Evolutionary conservation across 2,888 invertebrate genomes (phyloP), one percentile per base, ranked within the genome.

Genomic region (Cacoxenus indagator): DNA sequence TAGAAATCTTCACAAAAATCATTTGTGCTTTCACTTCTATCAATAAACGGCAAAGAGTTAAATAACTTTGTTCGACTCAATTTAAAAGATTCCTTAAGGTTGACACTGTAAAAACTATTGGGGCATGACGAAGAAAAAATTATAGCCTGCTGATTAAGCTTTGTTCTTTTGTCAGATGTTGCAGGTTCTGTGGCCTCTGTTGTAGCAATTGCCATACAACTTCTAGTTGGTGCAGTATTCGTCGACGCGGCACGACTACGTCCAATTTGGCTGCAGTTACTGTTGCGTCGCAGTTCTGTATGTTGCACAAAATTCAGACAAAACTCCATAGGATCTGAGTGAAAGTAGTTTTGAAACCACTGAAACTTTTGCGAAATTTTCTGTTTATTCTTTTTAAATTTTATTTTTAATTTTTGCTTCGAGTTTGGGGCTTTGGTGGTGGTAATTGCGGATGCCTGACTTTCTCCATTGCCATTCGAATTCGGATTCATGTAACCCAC

Each of bases 311-410:
- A 76, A 67, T 83, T 84, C 68, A 84, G 81, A 70, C 81, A 77
- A 74, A 86, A 84, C 75, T 84, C 81, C 1, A 71, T 71, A 4
- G 85, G 84, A 76, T 85, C 84, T 55, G 76, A 77, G 45, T 80
- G 81, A 70, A 85, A 81, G 74, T 83, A 84, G 61, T 72, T 82
- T 67, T 81, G 78, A 64, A 83, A 72, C 81, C 79, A 78, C 64
- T 80, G 76, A 72, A 80, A 77, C 37, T 78, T 81, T 75, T 77
- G 74, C 17, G 78, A 73, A 48, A 77, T 64, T 48, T 76, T 78
- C 8, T 76, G 55, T 73, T 77, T 77, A 68, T 78, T 78, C 67
- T 76, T 78, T 73, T 81, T 79, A 24, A 78, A 68, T 67, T 77
- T 80, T 17, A 74, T 75, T 75, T 76, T 77, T 2, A 81, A 62